Evolutionary conservation across 1,140 invertebrate genomes (phyloP), one percentile per base, ranked within the genome.

Genomic region (Drosophila asahinai): DNA sequence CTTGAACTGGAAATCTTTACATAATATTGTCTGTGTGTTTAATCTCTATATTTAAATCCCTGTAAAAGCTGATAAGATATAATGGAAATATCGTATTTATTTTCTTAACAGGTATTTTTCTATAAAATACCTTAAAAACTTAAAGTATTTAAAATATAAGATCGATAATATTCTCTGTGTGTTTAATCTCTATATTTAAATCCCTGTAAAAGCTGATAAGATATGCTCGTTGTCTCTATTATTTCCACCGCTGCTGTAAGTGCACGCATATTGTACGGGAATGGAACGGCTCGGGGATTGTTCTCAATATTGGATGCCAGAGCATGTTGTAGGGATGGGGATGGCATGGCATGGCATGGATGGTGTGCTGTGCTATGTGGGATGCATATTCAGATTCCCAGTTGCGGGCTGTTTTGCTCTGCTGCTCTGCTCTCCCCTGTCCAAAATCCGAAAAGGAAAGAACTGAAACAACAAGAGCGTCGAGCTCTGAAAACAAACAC

Each of bases 371-470:
- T 60, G 45, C 27, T 36, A 36, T 52, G 38, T 47, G 59, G 59
- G 59, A 38, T 74, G 74, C 74, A 66, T 77, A 66, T 76, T 76
- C 73, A 58, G 61, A 77, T 76, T 77, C 58, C 72, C 74, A 76
- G 73, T 66, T 66, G 71, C 57, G 60, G 42, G 48, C n/a, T 38
- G 57, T 12, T 25, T 30, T 25, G 64, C 49, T 68, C 74, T 38
- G 27, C 27, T 30, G 54, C 36, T 40, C 19, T 22, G 19, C 19
- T 55, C 52, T 38, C 75, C 76, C 76, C 33, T 58, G 33, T 52
- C 68, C 49, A 12, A 70, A 52, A 52, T 12, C 33, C 55, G 19
- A 62, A 38, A 36, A 33, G 30, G 38, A 45, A 71, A 68, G 67
- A 67, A 47, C 67, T 54, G 48, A 71, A 66, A 66, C 58, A 70